These are phyloP conservation scores for Podarcis cretensis DNA, from an alignment of 2,113 vertebrate genomes.

Conservation along the genomic window DNA sequence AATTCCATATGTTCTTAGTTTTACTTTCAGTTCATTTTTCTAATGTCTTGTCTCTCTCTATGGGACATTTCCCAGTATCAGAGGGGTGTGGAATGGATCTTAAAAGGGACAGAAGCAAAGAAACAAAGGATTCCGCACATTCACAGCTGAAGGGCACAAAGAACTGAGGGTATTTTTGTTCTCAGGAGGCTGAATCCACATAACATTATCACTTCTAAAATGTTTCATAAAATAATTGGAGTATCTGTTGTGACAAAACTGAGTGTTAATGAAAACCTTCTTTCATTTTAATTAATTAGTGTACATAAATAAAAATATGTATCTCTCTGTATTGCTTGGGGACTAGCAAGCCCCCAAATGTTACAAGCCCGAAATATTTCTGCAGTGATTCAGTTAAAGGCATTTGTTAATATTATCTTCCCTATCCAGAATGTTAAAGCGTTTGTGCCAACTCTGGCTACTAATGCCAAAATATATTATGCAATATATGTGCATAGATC, in stretches of 20 bases:
- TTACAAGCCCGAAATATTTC: conserved; percentile 24
- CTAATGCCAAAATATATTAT: conserved; percentile 28
- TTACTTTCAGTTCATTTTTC: conserved; percentile 9
- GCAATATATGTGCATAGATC: not conserved
- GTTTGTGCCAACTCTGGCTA: conserved; percentile 7
- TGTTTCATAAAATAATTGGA: conserved; percentile 4
- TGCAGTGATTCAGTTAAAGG: conserved; percentile 32
- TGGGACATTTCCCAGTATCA: not conserved
- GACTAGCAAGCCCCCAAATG: conserved; percentile 7
- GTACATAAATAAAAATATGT: conserved; percentile 30
- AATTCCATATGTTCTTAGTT: conserved; percentile 25
- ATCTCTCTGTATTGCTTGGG: conserved; percentile 26
- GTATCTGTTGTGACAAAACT: not conserved
- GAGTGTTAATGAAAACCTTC: not conserved
- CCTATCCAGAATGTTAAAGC: conserved; percentile 24
- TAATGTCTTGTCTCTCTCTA: not conserved
- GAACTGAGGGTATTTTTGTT: not conserved
- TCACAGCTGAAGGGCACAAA: not conserved
- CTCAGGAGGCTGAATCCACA: not conserved
- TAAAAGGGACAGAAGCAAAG: not conserved
- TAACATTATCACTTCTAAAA: not conserved
- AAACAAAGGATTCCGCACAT: not conserved
- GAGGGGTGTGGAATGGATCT: not conserved
- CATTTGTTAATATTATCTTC: not conserved
- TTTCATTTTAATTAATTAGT: not conserved